These are phyloP conservation scores for Lysiphlebus fabarum DNA, from an alignment of 1,140 invertebrate species.

Conservation along the genomic window DNA sequence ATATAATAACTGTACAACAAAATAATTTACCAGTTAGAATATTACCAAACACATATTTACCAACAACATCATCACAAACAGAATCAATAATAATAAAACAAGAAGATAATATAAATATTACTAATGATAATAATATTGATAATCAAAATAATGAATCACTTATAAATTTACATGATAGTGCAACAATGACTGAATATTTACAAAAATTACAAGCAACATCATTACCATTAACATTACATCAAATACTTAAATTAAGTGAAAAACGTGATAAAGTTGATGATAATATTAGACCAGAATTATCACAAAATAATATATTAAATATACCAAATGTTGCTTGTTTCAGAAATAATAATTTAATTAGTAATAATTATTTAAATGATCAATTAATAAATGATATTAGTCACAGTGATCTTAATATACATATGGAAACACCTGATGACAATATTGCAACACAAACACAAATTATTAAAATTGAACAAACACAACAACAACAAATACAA, in stretches of 20 bases:
- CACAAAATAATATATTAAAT: conserved; percentile 50
- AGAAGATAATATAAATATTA: conserved; percentile 26
- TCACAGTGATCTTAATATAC: conserved; percentile 45
- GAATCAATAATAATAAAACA: conserved; percentile 28
- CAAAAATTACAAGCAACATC: conserved; percentile 51
- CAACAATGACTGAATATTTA: conserved; percentile 49
- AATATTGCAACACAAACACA: conserved; percentile 18
- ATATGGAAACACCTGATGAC: conserved; percentile 33
- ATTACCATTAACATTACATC: conserved; percentile 48
- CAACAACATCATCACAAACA: conserved; percentile 33
- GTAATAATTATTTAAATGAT: conserved; percentile 43
- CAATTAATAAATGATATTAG: conserved; percentile 43
- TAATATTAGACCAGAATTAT: conserved; percentile 42
- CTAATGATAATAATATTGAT: conserved; percentile 10
- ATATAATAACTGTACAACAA: conserved; percentile 40
- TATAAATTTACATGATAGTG: conserved; percentile 40
- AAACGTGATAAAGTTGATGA: conserved; percentile 46
- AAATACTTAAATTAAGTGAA: conserved; percentile 47
- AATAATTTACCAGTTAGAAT: conserved; percentile 45
- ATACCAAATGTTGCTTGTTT: conserved; percentile 49
- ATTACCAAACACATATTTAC: conserved; percentile 43
- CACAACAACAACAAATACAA: too few relatives aligned
- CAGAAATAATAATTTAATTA: conserved; percentile 42
- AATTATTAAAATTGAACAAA: conserved; percentile 40
- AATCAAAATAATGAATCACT: conserved; percentile 33